These are phyloP conservation scores for Piezodorus guildinii DNA, from an alignment of 1,140 invertebrate genomes.

Conservation along the genomic window DNA sequence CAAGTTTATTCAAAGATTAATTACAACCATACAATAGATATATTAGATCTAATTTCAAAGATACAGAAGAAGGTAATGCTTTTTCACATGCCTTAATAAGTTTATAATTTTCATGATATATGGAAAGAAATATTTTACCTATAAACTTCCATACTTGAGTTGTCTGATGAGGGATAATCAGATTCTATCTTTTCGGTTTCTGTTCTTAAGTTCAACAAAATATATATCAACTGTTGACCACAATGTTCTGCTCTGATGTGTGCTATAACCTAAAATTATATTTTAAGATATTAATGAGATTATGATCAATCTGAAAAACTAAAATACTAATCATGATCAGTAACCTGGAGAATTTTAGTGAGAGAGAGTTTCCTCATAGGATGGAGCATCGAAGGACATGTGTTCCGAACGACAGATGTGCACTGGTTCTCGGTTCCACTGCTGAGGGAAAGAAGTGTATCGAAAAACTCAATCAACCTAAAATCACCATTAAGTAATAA, in stretches of 20 bases:
- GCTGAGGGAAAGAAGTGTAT: constrained; percentile 25
- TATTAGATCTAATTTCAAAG: too few relatives aligned
- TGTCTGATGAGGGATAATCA: constrained; percentile 26
- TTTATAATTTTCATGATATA: too few relatives aligned
- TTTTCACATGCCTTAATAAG: too few relatives aligned
- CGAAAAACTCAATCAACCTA: constrained; percentile 28
- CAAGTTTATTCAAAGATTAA: too few relatives aligned
- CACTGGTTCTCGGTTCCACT: constrained; percentile 21
- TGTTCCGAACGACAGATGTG: constrained; percentile 27
- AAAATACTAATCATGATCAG: background rate
- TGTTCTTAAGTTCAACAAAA: constrained; percentile 27
- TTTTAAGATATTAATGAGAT: background rate
- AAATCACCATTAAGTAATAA: background rate
- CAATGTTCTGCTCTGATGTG: constrained; percentile 29
- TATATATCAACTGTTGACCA: constrained; percentile 26
- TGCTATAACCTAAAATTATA: constrained; percentile 26
- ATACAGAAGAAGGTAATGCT: too few relatives aligned
- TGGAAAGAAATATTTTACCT: too few relatives aligned
- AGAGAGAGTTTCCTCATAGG: constrained; percentile 29
- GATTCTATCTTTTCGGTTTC: constrained; percentile 15
- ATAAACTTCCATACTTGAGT: constrained; percentile 30
- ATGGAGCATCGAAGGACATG: constrained; percentile 28
- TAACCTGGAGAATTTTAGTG: constrained; percentile 29
- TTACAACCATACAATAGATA: too few relatives aligned
- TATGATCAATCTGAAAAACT: background rate